Percentiles rank a stretch among this genome's conserved stretches.
phyloP scores from a whole-genome alignment of 2,113 vertebrate species.

The Geococcyx californianus region DNA sequence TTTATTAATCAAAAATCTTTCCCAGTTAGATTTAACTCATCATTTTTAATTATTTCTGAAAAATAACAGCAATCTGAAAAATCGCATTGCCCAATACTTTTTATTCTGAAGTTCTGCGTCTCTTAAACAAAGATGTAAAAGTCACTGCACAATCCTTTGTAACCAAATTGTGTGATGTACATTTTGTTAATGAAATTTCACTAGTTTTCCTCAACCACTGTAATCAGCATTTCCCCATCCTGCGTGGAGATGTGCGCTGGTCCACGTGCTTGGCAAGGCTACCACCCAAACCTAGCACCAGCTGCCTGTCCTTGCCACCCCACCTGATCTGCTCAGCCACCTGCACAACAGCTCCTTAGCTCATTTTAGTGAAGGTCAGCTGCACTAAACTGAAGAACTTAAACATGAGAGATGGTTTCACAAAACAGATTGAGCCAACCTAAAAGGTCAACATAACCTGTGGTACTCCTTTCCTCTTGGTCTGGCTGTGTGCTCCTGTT shows the following conservation, averaged over 20 bases:
- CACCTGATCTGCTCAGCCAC: neutral
- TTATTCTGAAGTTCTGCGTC: neutral
- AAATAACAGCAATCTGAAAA: neutral
- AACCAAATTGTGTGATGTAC: neutral
- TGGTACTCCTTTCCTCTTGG: neutral
- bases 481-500: neutral
- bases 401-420: neutral
- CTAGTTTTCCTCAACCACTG: neutral
- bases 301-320: fast-evolving
- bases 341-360: neutral
- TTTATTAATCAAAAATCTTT: neutral
- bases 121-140: neutral
- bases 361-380: neutral
- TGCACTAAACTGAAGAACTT: neutral
- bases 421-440: neutral
- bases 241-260: neutral
- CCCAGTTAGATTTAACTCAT: neutral
- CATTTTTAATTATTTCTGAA: neutral
- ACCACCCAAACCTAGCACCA: neutral
- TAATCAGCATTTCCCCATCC: neutral
- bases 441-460: neutral
- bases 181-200: neutral
- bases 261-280: fast-evolving
- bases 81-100: neutral
- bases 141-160: neutral